phyloP scores from a whole-genome alignment of 2,797 vertebrate genomes.

The Gymnoscopelus microlampas region DNA sequence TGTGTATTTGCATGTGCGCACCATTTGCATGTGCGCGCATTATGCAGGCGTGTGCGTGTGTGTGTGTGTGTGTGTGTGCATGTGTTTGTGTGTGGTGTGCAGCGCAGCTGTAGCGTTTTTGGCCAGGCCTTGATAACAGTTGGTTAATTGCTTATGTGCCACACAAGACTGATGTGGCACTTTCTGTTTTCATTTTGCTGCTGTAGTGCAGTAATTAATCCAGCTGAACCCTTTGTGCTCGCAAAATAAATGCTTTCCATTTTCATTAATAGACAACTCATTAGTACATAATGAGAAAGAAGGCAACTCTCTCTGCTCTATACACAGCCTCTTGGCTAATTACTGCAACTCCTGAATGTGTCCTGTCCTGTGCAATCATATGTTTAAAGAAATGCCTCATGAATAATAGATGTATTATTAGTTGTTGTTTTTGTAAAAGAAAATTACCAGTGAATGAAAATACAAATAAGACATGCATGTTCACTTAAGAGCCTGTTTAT shows the following conservation, averaged over 20 bases:
- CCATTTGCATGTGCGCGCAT: too few species aligned
- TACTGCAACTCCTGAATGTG: slow-evolving; percentile 62
- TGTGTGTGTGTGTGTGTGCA: too few species aligned
- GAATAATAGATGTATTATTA: slow-evolving; percentile 40
- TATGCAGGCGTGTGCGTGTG: too few species aligned
- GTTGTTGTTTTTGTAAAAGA: too few species aligned
- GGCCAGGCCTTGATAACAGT: slow-evolving; percentile 74
- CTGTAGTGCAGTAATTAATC: slow-evolving; percentile 85
- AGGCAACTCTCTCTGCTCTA: slow-evolving; percentile 65
- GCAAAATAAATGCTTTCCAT: slow-evolving; percentile 87
- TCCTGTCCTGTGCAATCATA: slow-evolving; percentile 25
- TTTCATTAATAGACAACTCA: slow-evolving; percentile 89
- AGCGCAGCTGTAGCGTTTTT: slow-evolving; percentile 31
- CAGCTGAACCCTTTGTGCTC: slow-evolving; percentile 82
- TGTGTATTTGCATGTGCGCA: too few species aligned
- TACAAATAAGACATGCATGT: neutral
- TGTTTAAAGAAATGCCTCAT: slow-evolving; percentile 50
- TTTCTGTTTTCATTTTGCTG: slow-evolving; percentile 81
- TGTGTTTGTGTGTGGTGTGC: slow-evolving; percentile 19
- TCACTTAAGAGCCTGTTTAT: neutral
- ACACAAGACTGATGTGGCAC: slow-evolving; percentile 75
- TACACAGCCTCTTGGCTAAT: slow-evolving; percentile 63
- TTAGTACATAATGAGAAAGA: slow-evolving; percentile 83
- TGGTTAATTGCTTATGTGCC: slow-evolving; percentile 80
- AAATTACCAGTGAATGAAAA: slow-evolving; percentile 11